Evolutionary conservation across 37 sponge, comb jelly and placozoan species (phyloP).

Genomic region (Bolinopsis microptera): DNA sequence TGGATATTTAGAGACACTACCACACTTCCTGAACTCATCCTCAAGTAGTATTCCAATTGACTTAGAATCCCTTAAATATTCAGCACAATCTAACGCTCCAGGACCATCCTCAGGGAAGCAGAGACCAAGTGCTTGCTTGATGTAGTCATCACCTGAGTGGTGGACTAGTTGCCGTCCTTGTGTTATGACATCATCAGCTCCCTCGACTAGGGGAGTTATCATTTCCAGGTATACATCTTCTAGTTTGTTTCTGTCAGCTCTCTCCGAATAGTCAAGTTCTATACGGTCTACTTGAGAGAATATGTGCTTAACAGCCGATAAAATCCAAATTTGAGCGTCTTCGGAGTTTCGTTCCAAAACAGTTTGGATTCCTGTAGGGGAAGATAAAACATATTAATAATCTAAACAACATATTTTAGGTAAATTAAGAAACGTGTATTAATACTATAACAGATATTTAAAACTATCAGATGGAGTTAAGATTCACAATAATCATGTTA

Average conservation of each 20-base stretch:
- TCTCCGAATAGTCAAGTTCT: not conserved
- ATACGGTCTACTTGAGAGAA: not conserved
- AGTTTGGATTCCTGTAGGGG: not conserved
- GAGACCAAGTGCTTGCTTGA: not conserved
- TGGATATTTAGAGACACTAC: not conserved
- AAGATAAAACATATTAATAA: no score
- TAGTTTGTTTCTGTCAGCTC: not conserved
- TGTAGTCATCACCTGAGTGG: not conserved
- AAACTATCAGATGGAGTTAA: no score
- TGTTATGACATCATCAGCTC: not conserved
- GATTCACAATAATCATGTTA: no score
- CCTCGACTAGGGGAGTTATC: not conserved
- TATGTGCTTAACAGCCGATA: constrained; percentile 4
- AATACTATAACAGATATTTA: no score
- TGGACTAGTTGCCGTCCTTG: not conserved
- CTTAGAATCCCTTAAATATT: not conserved
- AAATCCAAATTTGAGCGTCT: constrained; percentile 12
- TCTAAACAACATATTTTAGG: no score
- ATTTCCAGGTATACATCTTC: constrained; percentile 5
- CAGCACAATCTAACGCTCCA: not conserved
- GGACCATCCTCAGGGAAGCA: not conserved
- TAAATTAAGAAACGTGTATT: no score
- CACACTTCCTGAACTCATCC: not conserved
- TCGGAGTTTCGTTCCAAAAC: not conserved
- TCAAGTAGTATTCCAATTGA: not conserved